These are phyloP conservation scores for Tympanuchus pallidicinctus DNA, from an alignment of 2,113 vertebrate genomes.

Conservation along the genomic window DNA sequence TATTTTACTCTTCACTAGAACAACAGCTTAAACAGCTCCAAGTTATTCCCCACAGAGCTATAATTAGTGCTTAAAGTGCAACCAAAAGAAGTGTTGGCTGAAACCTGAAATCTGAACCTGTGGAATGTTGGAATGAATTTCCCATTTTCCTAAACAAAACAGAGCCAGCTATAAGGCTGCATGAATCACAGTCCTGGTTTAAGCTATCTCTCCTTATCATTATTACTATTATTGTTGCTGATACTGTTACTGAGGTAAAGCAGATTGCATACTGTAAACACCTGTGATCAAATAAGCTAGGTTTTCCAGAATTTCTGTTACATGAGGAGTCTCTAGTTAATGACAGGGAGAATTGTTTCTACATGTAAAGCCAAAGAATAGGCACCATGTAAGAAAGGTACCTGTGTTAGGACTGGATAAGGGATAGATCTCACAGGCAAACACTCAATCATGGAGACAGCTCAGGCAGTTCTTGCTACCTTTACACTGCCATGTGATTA, in stretches of 20 bases:
- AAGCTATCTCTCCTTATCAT: not conserved
- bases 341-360: not conserved
- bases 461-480: not conserved
- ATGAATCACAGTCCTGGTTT: not conserved
- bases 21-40: slow-evolving; percentile 54
- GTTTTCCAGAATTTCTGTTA: not conserved
- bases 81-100: slow-evolving; percentile 18
- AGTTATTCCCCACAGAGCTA: slow-evolving; percentile 47
- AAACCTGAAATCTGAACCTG: slow-evolving; percentile 49
- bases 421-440: not conserved
- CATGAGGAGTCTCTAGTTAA: not conserved
- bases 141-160: slow-evolving; percentile 30
- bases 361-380: not conserved
- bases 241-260: not conserved
- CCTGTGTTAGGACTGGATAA: not conserved
- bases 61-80: slow-evolving; percentile 63
- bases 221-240: not conserved
- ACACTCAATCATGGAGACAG: too few relatives aligned
- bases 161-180: not conserved
- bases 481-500: not conserved
- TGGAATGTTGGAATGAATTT: slow-evolving; percentile 28
- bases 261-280: not conserved
- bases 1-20: slow-evolving; percentile 1
- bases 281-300: not conserved
- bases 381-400: not conserved